Base-by-base conservation (phyloP, 2,797 vertebrate species). In the Margarornis squamiger region DNA sequence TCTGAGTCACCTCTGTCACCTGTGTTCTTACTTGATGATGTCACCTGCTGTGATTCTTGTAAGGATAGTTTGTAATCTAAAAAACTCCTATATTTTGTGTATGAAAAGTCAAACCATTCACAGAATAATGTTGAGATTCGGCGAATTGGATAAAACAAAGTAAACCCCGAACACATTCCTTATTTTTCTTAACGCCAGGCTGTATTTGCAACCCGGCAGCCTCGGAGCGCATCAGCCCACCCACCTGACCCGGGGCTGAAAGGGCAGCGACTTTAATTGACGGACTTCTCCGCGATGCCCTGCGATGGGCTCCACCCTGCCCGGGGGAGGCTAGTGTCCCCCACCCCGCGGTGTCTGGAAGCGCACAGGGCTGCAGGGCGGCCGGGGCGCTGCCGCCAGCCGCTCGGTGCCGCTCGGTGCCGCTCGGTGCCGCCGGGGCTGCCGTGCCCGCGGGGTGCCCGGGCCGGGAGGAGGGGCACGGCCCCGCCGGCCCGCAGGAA, bases 321-420 rank as follows among this genome's bases (percentile, higher is more conserved):
- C 63, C 4, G 6, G 10, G 19, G 73, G 8, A 2, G 22, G 15
- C 46, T 1, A 22, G 0, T 6, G 18, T 3, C n/a, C 10, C 13
- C 0, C 65, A 1, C 4, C 8, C 4, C n/a, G 0, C 3, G 27
- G 15, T 5, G n/a, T 0, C 14, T 1, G 55, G 55, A 2, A 45
- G 29, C 29, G 9, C 21, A 3, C 12, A 0, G 16, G 17, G 19
- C 18, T 1, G 14, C 1, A 19, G 3, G 3, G 19, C 38, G 7
- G 29, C 30, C 4, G 10, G 29, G 30, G 30, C 7, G 4, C 20
- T 32, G 7, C 62, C 32, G 21, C 45, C 26, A 2, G 20, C 57
- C 46, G 51, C 74, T 24, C 12, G 22, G 2, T 57, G 32, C 51
- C 66, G 41, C 84, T 12, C 38, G 38, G n/a, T n/a, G n/a, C n/a